Evolutionary conservation across 2,113 vertebrate species (phyloP), one percentile per base, ranked within the genome.

Genomic region (Varanus komodoensis): DNA sequence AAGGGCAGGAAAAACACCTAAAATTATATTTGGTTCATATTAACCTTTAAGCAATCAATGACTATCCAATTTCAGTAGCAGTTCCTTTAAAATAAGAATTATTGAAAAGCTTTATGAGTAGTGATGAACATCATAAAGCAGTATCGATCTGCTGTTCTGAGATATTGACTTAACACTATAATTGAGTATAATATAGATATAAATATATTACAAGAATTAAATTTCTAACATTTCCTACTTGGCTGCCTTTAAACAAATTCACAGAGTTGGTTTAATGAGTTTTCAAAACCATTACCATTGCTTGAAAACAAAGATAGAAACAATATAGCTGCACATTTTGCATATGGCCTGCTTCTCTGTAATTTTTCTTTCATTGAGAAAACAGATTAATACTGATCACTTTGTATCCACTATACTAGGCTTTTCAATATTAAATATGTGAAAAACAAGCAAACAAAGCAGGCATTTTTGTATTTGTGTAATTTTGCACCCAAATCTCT

Each of bases 41-140:
- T 90, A 78, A 91, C 50, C 88, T 95, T 96, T 94, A 94, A 95
- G 81, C 68, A 97, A 97, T 97, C 96, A 94, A 97, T 98, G 84
- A 14, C 29, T 93, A 88, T 86, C 89, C 52, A 82, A 91, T 95
- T 95, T 92, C 88, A 94, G 84, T 92, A 96, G 95, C 94, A 83
- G 94, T 92, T 95, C 91, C 93, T 96, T 44, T 95, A 95, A 96
- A 97, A 97, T 96, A 95, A 96, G 91, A 97, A 94, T 93, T 95
- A 96, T 96, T 95, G 95, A 93, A 97, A 96, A 96, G 84, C 54
- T 78, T 96, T 97, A 87, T 91, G 89, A 89, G 92, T 54, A 90
- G 89, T 94, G 92, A 95, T 95, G 95, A 96, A 95, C 89, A 89
- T 89, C 95, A 93, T 89, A 93, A 95, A 94, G 21, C 48, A 61